Conservation (phyloP, 2,113 vertebrate species). For the Parotia lawesii region DNA sequence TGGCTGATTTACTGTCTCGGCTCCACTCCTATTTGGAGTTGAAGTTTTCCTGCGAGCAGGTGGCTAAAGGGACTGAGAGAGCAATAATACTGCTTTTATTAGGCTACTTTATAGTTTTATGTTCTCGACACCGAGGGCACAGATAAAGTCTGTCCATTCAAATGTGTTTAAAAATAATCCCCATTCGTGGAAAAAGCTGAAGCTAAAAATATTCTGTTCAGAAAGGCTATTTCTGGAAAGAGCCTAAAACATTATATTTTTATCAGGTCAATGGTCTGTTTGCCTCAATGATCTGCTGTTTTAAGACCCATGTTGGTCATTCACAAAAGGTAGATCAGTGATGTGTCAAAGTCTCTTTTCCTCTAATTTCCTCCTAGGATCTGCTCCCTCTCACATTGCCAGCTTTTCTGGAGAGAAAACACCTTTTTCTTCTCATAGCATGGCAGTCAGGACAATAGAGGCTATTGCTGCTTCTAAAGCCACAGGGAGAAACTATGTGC, state of each 20-base stretch:
- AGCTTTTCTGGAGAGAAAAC: not conserved
- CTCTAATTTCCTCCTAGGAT: not conserved
- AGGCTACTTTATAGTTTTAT: not conserved
- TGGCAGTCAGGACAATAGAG: not conserved
- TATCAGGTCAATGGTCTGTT: not conserved
- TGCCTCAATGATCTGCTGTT: not conserved
- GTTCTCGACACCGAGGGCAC: not conserved
- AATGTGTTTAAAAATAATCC: not conserved
- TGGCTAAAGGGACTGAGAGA: not conserved
- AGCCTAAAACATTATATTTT: not conserved
- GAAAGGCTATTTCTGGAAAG: not conserved
- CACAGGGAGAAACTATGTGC: not conserved
- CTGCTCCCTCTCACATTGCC: not conserved
- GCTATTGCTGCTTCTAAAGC: not conserved
- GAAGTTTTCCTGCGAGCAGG: not conserved
- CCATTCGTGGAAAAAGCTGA: not conserved
- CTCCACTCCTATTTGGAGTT: not conserved
- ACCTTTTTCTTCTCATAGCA: not conserved
- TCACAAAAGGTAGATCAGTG: not conserved
- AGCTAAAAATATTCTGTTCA: not conserved
- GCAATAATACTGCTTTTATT: not conserved
- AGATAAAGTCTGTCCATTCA: not conserved
- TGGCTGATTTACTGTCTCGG: not conserved
- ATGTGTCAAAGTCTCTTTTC: not conserved
- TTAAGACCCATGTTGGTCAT: not conserved